These are phyloP conservation scores for Leguminivora glycinivorella DNA, from an alignment of 1,140 invertebrate species.

Conservation along the genomic window DNA sequence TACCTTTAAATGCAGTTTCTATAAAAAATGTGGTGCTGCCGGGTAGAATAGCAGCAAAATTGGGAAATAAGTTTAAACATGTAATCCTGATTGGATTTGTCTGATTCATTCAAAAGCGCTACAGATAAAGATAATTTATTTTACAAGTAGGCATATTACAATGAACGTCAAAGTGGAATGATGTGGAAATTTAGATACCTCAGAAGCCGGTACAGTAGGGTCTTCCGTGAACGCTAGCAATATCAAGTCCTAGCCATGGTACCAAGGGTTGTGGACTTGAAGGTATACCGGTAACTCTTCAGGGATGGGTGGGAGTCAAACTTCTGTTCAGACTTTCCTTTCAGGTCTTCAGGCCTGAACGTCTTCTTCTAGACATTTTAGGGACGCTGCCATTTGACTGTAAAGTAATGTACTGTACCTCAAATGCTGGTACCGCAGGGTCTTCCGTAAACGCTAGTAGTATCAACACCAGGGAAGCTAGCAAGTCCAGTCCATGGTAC, in stretches of 20 bases:
- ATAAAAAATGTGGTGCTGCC: too few relatives aligned
- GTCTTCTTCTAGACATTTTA: slow-evolving; percentile 95
- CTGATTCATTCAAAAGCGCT: too few relatives aligned
- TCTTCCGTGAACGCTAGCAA: slow-evolving; percentile 89
- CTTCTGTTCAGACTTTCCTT: too few relatives aligned
- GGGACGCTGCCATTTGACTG: slow-evolving; percentile 34
- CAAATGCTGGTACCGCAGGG: slow-evolving; percentile 87
- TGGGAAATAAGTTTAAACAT: too few relatives aligned
- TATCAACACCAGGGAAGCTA: slow-evolving; percentile 88
- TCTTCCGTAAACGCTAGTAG: slow-evolving; percentile 90
- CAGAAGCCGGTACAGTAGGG: slow-evolving; percentile 89
- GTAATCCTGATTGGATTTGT: too few relatives aligned
- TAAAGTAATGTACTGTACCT: slow-evolving; percentile 79
- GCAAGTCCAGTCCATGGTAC: slow-evolving; percentile 91
- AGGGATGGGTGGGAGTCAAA: too few relatives aligned
- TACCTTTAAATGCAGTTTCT: too few relatives aligned
- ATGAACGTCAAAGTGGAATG: too few relatives aligned
- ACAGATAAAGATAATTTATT: too few relatives aligned
- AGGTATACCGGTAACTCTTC: slow-evolving; percentile 92
- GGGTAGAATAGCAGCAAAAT: too few relatives aligned
- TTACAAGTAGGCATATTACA: too few relatives aligned
- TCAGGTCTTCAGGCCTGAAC: slow-evolving; percentile 88
- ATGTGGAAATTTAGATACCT: too few relatives aligned
- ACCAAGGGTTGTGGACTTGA: slow-evolving; percentile 92
- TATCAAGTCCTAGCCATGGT: slow-evolving; percentile 89